These are phyloP conservation scores for Thunnus albacares DNA, from an alignment of 2,797 vertebrate species.

Conservation along the genomic window DNA sequence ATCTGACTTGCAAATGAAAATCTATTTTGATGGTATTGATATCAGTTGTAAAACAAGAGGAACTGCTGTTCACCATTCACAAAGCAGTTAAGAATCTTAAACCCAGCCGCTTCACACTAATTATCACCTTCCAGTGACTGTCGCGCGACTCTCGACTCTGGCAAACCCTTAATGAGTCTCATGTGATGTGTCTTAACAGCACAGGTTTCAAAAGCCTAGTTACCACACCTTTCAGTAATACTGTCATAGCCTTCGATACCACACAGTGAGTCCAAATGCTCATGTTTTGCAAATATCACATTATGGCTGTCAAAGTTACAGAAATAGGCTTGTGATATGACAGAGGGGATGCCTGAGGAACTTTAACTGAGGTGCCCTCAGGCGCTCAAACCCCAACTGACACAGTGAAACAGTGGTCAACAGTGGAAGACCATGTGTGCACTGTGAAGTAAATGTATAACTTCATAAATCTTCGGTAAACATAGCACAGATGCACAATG, in stretches of 20 bases:
- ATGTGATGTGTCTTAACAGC: slow-evolving; percentile 24
- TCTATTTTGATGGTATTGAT: background rate
- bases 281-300: slow-evolving; percentile 7
- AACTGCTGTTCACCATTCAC: slow-evolving; percentile 9
- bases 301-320: slow-evolving; percentile 1
- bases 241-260: background rate
- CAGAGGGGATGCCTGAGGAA: slow-evolving; percentile 11
- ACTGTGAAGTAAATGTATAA: slow-evolving; percentile 8
- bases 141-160: slow-evolving; percentile 19
- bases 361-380: slow-evolving; percentile 19
- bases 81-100: background rate
- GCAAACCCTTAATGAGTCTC: slow-evolving; percentile 33
- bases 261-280: background rate
- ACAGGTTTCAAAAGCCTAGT: background rate
- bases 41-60: slow-evolving; percentile 12
- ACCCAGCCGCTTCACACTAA: slow-evolving; percentile 30
- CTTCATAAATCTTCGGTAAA: slow-evolving; percentile 24
- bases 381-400: slow-evolving; percentile 1
- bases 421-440: background rate
- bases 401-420: slow-evolving; percentile 18
- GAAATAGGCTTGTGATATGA: slow-evolving; percentile 15
- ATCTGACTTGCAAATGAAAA: background rate
- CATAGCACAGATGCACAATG: background rate
- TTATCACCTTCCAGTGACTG: slow-evolving; percentile 42
- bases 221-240: slow-evolving; percentile 29